A percentile compares a stretch with the other conserved stretches of the same genome.
Conservation (phyloP, 1,140 invertebrate species). For the Orussus abietinus region DNA sequence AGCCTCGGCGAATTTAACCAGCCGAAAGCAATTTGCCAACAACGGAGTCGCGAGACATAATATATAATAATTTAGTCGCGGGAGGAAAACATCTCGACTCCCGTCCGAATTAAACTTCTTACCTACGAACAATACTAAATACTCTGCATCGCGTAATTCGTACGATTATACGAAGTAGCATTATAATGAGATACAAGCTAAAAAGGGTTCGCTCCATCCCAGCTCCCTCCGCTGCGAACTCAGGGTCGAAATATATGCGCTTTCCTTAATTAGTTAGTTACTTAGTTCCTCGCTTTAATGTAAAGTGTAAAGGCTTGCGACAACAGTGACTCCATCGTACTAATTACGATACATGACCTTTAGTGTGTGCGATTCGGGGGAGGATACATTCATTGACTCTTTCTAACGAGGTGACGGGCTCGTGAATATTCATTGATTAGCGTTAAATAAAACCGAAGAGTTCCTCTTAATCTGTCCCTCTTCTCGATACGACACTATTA, state of each 20-base stretch:
- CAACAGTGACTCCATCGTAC: constrained; percentile 1
- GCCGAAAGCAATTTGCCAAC: background rate
- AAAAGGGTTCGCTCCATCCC: no score
- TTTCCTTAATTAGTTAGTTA: background rate
- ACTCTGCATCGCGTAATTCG: background rate
- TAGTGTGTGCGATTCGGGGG: background rate
- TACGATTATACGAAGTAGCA: background rate
- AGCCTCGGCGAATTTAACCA: no score
- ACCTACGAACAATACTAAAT: constrained; percentile 8
- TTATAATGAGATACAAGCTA: background rate
- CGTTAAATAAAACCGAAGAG: constrained; percentile 9
- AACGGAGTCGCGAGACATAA: background rate
- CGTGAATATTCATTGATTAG: constrained; percentile 1
- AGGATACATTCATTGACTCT: constrained; percentile 1
- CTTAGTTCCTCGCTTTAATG: background rate
- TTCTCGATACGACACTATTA: no score
- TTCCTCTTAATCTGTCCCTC: background rate
- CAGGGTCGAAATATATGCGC: no score
- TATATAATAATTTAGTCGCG: no score
- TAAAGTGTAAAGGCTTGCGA: constrained; percentile 4
- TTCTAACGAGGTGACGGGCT: background rate
- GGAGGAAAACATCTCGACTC: constrained; percentile 5
- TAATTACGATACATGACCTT: constrained; percentile 7
- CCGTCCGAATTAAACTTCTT: constrained; percentile 10
- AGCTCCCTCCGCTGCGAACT: no score